A percentile compares a stretch with the other conserved stretches of the same genome.
Evolutionary conservation across 2,888 invertebrate species (phyloP).

Genomic region (Lordiphosa fenestrarum): DNA sequence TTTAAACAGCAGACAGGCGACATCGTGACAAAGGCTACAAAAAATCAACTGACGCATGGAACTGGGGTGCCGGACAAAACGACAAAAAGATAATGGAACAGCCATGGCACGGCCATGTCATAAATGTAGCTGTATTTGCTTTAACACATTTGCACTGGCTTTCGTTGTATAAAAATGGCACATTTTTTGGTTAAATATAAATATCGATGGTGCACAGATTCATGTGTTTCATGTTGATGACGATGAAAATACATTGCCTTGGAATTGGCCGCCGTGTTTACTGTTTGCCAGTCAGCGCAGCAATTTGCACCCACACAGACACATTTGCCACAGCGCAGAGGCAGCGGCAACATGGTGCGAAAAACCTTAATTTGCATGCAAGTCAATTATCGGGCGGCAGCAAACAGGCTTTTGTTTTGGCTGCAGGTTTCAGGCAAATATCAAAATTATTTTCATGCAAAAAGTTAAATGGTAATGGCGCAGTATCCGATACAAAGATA

Average conservation of each 20-base stretch:
- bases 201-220: constrained; percentile 39
- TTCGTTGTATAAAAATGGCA: constrained; percentile 34
- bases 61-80: not conserved
- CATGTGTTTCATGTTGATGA: constrained; percentile 31
- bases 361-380: constrained; percentile 72
- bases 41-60: constrained; percentile 3
- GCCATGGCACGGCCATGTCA: constrained; percentile 8
- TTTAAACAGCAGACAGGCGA: constrained; percentile 38
- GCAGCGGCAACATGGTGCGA: constrained; percentile 23
- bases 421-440: constrained; percentile 38
- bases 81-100: constrained; percentile 13
- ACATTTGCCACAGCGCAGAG: constrained; percentile 1
- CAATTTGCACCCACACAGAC: constrained; percentile 40
- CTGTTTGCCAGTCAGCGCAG: constrained; percentile 55
- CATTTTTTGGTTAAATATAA: constrained; percentile 39
- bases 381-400: constrained; percentile 64
- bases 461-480: not conserved
- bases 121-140: constrained; percentile 31
- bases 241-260: constrained; percentile 35
- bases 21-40: constrained; percentile 28
- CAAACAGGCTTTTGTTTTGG: constrained; percentile 24
- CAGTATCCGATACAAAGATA: constrained; percentile 1
- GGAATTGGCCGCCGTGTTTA: constrained; percentile 30
- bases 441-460: constrained; percentile 30
- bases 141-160: constrained; percentile 20